Base-by-base conservation (phyloP, 2,888 invertebrate genomes). In the Drosophila leonis region DNA sequence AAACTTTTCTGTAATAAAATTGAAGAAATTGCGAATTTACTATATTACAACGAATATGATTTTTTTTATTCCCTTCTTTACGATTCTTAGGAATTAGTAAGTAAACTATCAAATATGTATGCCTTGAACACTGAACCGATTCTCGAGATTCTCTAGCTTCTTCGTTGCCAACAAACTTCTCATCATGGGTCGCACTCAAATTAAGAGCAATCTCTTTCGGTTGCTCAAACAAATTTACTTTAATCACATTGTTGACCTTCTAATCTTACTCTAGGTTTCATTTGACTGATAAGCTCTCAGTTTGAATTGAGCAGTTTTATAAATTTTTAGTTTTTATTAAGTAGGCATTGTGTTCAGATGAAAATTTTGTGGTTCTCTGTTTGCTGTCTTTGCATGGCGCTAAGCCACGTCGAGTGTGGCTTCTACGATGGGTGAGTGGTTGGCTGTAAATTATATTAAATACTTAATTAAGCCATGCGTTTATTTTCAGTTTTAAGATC, bases 401-500 rank as follows among this genome's bases (percentile, higher is more conserved):
- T 59, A 27, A 55, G 65, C 33, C 13, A 52, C 2, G 78, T 20
- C 0, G 54, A 64, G 18, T 37, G 46, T 10, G 78, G 72, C 42
- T 8, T 51, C 29, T 85, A 85, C 29, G 81, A 88, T 31, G 85
- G 85, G 85, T 86, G 33, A 69, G 82, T 64, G 8, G n/a, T 0
- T 13, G 5, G 0, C 5, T 10, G 9, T n/a, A 10, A n/a, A 29
- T 1, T 5, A 1, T 10, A 10, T 1, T 0, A 8, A 6, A 9
- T 20, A 7, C 2, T 4, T 31, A n/a, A 9, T 9, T 10, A 15
- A 24, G 27, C 27, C 2, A 2, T 12, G 24, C 7, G 13, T 8
- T 29, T 42, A 33, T 52, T 37, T 13, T 0, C 1, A 91, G 91
- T 1, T 91, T 75, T 49, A 91, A 91, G 72, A 65, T 91, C 33